Evolutionary conservation across 2,113 vertebrate species (phyloP).

Genomic region (Rhodinocichla rosea): DNA sequence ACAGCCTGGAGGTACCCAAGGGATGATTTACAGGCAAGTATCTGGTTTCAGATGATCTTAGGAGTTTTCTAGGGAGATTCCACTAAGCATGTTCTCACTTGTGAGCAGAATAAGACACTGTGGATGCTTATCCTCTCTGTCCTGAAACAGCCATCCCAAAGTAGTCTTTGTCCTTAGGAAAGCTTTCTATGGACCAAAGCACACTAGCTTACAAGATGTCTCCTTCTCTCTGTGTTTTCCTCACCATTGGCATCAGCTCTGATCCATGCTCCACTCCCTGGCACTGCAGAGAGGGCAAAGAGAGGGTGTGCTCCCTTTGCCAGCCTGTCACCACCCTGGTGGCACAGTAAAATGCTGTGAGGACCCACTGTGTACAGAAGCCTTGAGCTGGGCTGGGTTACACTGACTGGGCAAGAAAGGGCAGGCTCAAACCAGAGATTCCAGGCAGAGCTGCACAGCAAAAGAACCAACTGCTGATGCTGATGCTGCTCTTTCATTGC

Average conservation of each 20-base stretch:
- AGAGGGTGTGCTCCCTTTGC: neutral
- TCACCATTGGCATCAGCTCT: neutral
- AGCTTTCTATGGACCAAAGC: neutral
- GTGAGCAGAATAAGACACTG: neutral
- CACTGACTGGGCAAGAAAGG: neutral
- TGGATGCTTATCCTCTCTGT: neutral
- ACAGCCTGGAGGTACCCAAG: neutral
- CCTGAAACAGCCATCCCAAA: neutral
- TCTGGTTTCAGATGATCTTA: neutral
- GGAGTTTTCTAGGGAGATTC: neutral
- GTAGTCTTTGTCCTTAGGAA: neutral
- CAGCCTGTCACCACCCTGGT: neutral
- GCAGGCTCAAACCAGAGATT: neutral
- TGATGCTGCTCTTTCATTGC: neutral
- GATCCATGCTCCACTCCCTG: neutral
- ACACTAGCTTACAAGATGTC: neutral
- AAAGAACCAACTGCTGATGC: neutral
- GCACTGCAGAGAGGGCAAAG: neutral
- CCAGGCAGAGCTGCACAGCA: neutral
- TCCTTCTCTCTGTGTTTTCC: neutral
- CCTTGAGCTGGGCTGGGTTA: neutral
- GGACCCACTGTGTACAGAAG: neutral
- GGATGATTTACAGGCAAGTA: neutral
- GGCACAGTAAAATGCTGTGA: neutral
- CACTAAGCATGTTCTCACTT: neutral